These are phyloP conservation scores for Tapirus indicus DNA, from an alignment of 2,797 vertebrate genomes.

Conservation along the genomic window DNA sequence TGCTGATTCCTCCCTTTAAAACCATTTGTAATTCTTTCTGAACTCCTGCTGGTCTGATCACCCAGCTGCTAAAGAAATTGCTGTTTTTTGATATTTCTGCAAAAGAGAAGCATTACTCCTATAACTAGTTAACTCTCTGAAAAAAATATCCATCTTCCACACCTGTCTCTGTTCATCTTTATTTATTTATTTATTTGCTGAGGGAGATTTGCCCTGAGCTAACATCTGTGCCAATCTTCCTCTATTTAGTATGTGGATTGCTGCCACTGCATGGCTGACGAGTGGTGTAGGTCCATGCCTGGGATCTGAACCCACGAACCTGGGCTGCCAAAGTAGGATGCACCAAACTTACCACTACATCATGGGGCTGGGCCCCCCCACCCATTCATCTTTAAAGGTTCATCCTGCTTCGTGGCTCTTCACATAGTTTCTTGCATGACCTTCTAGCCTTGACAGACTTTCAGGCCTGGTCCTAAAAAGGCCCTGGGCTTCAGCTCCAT, in stretches of 20 bases:
- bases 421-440: not conserved
- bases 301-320: no score
- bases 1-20: constrained; percentile 52
- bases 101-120: not conserved
- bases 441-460: not conserved
- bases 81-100: not conserved
- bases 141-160: not conserved
- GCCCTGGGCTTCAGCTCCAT: not conserved
- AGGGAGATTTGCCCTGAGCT: no score
- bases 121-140: not conserved
- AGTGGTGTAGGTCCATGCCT: no score
- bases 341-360: no score
- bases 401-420: not conserved
- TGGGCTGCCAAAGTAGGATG: no score
- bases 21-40: constrained; percentile 9
- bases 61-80: not conserved
- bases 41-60: not conserved
- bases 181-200: no score
- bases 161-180: not conserved
- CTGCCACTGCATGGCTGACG: no score
- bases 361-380: no score
- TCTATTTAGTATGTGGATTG: no score
- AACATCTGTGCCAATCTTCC: no score
- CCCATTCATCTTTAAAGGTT: not conserved
- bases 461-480: not conserved